Base-by-base conservation (phyloP, 2,888 invertebrate genomes). In the Caenorhabditis uteleia region DNA sequence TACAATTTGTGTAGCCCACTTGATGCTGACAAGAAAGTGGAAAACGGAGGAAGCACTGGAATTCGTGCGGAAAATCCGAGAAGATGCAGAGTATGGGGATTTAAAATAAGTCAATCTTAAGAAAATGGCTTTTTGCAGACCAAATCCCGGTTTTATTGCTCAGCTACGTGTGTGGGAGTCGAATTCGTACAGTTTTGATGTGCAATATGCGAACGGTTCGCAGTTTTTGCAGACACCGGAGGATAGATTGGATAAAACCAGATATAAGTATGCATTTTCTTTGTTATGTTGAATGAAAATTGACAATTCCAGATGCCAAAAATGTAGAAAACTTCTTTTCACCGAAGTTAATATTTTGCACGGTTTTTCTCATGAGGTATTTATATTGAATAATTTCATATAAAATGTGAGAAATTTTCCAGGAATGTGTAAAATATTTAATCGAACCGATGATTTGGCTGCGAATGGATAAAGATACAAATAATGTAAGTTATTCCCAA, bases 361-460 rank as follows among this genome's bases (percentile, higher is more conserved):
- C 39, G 40, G 29, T 29, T 16, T 14, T 14, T 2, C 10, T 21
- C 31, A 40, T 6, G 42, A 27, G 2, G 23, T 33, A 14, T n/a
- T 14, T n/a, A 31, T 33, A 12, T 8, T 2, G 20, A 21, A 10
- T 20, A 31, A 18, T 5, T 16, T 38, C 8, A 25, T n/a, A 34
- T n/a, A 34, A 34, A 34, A 12, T 33, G 7, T n/a, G n/a, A n/a
- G n/a, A n/a, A n/a, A 16, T 2, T 25, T 47, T 38, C 23, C 5
- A 33, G 29, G 14, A 21, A 16, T 61, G 60, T 29, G 40, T 45
- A 23, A 50, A 46, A 23, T 46, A 45, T 34, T 18, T 55, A 5
- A 31, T 61, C 8, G 60, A 61, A 25, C 60, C 60, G 8, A 61
- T 61, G 60, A 23, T 12, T n/a, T 61, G 60, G 60, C 50, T 61